Evolutionary conservation across 2,797 vertebrate species (phyloP).

Genomic region (Alauda arvensis): DNA sequence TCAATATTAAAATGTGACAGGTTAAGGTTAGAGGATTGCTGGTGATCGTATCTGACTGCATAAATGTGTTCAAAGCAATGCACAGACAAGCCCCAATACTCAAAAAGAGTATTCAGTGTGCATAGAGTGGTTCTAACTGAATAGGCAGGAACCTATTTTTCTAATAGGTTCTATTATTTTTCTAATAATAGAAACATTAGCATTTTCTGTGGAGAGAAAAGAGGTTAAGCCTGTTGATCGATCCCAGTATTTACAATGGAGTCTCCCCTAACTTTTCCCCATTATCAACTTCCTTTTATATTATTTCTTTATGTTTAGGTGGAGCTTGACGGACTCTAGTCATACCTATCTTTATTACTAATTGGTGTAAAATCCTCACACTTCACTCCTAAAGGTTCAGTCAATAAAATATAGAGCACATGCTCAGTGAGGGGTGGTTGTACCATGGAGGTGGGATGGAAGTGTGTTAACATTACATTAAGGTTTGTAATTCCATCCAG

Average conservation of each 20-base stretch:
- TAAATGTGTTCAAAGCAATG: not conserved
- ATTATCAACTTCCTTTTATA: not conserved
- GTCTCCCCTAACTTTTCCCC: not conserved
- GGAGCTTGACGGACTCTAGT: not conserved
- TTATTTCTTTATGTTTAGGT: not conserved
- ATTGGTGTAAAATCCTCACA: not conserved
- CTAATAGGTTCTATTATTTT: not conserved
- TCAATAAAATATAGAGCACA: not conserved
- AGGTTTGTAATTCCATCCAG: not conserved
- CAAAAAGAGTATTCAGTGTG: not conserved
- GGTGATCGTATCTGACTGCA: not conserved
- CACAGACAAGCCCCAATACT: not conserved
- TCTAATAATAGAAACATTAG: not conserved
- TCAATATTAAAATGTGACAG: not conserved
- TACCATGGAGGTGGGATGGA: too few relatives aligned
- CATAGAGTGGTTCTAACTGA: accelerated
- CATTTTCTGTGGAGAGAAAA: not conserved
- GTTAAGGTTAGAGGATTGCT: not conserved
- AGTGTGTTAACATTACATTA: not conserved
- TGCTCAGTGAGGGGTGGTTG: not conserved
- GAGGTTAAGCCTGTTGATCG: not conserved
- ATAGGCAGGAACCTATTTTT: not conserved
- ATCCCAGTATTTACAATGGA: not conserved
- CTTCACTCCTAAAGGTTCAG: not conserved
- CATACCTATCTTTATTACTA: not conserved